Percentiles rank a stretch among this genome's conserved stretches.
phyloP scores from a whole-genome alignment of 2,113 vertebrate species.

The Pseudolaguvia tuberculata region DNA sequence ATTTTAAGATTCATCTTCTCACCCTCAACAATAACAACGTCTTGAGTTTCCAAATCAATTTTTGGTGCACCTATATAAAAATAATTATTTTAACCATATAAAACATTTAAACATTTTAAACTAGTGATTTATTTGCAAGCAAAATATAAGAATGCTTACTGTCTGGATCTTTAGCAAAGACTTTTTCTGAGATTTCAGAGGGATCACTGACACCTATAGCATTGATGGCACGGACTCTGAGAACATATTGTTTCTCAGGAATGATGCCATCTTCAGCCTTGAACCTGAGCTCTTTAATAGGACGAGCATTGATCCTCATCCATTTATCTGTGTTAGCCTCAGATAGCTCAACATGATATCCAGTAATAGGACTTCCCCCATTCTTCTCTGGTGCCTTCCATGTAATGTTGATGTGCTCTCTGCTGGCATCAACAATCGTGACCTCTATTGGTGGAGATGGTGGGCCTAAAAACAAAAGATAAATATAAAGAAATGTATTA shows the following conservation, averaged over 20 bases:
- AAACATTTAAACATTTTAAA: background rate
- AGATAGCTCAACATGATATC: constrained; percentile 93
- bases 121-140: background rate
- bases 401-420: constrained; percentile 86
- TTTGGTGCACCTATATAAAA: constrained; percentile 78
- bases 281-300: constrained; percentile 88
- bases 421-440: constrained; percentile 81
- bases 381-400: constrained; percentile 93
- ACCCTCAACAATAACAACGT: constrained; percentile 86
- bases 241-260: constrained; percentile 91
- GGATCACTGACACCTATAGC: constrained; percentile 88
- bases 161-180: constrained; percentile 93
- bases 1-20: constrained; percentile 85
- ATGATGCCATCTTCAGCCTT: constrained; percentile 88
- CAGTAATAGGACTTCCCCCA: constrained; percentile 87
- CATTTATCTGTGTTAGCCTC: constrained; percentile 95
- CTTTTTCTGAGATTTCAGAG: constrained; percentile 88
- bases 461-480: constrained; percentile 66
- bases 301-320: constrained; percentile 90
- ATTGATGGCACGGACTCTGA: constrained; percentile 93
- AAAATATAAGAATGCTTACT: constrained; percentile 80
- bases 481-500: constrained; percentile 5
- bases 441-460: constrained; percentile 90
- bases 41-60: constrained; percentile 80
- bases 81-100: background rate